Evolutionary conservation across 1,140 invertebrate species (phyloP).

Genomic region (Drosophila albomicans): DNA sequence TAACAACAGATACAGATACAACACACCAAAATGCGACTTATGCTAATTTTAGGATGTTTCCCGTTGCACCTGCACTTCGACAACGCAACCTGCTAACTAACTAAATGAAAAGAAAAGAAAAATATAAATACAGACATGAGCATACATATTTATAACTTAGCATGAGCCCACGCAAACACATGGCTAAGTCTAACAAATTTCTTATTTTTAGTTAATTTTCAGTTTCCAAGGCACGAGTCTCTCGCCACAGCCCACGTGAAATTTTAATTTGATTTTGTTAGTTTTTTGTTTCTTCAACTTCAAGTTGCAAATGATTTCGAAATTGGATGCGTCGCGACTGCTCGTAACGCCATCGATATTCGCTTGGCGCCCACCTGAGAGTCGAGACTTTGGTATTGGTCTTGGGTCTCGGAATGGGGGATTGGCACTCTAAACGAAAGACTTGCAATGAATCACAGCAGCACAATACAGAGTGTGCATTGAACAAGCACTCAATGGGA

Average conservation of each 20-base stretch:
- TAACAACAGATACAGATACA: conserved; percentile 9
- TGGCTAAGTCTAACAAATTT: conserved; percentile 37
- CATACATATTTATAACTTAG: conserved; percentile 73
- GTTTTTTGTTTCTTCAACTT: conserved; percentile 13
- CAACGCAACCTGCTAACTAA: conserved; percentile 22
- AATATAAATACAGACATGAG: conserved; percentile 1
- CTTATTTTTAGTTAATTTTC: conserved; percentile 35
- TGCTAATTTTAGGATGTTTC: conserved; percentile 47
- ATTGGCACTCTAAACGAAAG: conserved; percentile 59
- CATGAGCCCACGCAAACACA: conserved; percentile 55
- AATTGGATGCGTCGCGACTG: conserved; percentile 71
- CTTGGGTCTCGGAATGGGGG: conserved; percentile 32
- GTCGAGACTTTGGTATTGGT: conserved; percentile 1
- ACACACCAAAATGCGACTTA: conserved; percentile 26
- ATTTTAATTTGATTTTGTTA: conserved; percentile 35
- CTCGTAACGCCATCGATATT: conserved; percentile 19
- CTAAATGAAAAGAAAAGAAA: conserved; percentile 12
- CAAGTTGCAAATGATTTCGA: conserved; percentile 50
- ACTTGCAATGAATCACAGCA: conserved; percentile 62
- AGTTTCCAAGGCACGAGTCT: conserved; percentile 45
- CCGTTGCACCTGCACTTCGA: conserved; percentile 55
- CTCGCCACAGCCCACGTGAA: conserved; percentile 54
- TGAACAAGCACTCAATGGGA: conserved; percentile 52
- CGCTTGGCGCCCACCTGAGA: conserved; percentile 63
- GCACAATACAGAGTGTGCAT: too few relatives aligned